Base-by-base conservation (phyloP, 2,797 vertebrate genomes). In the Crenichthys baileyi region DNA sequence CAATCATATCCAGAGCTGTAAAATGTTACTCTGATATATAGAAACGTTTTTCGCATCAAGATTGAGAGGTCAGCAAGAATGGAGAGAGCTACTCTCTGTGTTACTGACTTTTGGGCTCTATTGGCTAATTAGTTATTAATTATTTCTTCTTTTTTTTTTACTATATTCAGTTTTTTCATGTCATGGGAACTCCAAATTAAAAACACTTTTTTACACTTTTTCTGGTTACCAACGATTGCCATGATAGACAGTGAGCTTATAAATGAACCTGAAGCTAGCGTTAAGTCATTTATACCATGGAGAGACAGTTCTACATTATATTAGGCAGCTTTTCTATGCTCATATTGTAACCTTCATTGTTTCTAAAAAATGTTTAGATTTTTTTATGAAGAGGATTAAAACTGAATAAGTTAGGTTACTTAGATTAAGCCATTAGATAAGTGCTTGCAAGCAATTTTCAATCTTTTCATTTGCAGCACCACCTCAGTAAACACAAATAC, bases 1-100 rank as follows among this genome's bases (percentile, higher is more conserved):
- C 58, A 75, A 44, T 79, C 55, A 74, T 67, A 88, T 81, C 75
- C 72, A 36, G 58, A 80, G 36, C 26, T 76, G 68, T 55, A 51
- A 76, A 74, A 83, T 82, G 74, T 80, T 68, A 76, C 48, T 67
- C 31, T 48, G 58, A 60, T 76, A 84, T 13, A 46, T 61, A 60
- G 24, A 24, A 70, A 70, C 67, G 1, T 56, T 36, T 78, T 78
- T 73, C 48, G 56, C 20, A 56, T 76, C 51, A 58, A 76, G 70
- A 70, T 73, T 55, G 31, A 44, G 63, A 55, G 46, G 61, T 67
- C 48, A 39, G 46, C 48, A 63, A 55, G 13, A 18, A 26, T 26
- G 11, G 36, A 24, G 41, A n/a, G 36, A 39, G 36, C 31, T 31
- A 72, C 20, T 56, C 39, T 13, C 5, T 39, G 9, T 26, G 20